Base-by-base conservation (phyloP, 2,113 vertebrate genomes). In the Sinocyclocheilus grahami region DNA sequence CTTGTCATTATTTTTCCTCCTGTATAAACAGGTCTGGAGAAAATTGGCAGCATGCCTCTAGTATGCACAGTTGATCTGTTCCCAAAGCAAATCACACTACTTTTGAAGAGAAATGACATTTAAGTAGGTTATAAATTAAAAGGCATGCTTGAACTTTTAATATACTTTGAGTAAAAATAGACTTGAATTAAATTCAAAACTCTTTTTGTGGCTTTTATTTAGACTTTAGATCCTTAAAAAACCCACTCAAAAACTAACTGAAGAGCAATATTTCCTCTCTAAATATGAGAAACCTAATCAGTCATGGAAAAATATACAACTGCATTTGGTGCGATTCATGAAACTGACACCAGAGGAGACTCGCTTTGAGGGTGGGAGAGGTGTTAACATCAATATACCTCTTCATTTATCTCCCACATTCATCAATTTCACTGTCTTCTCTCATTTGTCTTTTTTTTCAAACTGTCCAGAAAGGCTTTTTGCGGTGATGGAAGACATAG, bases 391-490 rank as follows among this genome's bases (percentile, higher is more conserved):
- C 46, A 72, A 77, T 77, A 69, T 78, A 30, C 13, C 22, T 37
- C 48, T 20, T 77, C 78, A 74, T 86, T 84, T 69, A 84, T 88
- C 82, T 78, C 65, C 51, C n/a, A 69, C 46, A 55, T 48, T 67
- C 62, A 69, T 82, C 42, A 51, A 33, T 67, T 82, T 82, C 48
- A 46, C 46, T 69, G 81, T 71, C 81, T 22, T 53, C 30, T 46
- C 46, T 48, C 63, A 82, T 82, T 16, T 20, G 27, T 79, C 78
- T 77, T 72, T 80, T 79, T 71, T 79, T 71, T 86, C 82, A 9
- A 62, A 78, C 82, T 84, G 83, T 84, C 62, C 63, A 89, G 72
- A 85, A 72, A 87, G 16, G 37, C 82, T 85, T 62, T 85, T 71
- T 85, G 46, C 20, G 24, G 71, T 65, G 78, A 82, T 82, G 88